These are phyloP conservation scores for Cinclus mexicanus DNA, from an alignment of 2,113 vertebrate species.

Conservation along the genomic window DNA sequence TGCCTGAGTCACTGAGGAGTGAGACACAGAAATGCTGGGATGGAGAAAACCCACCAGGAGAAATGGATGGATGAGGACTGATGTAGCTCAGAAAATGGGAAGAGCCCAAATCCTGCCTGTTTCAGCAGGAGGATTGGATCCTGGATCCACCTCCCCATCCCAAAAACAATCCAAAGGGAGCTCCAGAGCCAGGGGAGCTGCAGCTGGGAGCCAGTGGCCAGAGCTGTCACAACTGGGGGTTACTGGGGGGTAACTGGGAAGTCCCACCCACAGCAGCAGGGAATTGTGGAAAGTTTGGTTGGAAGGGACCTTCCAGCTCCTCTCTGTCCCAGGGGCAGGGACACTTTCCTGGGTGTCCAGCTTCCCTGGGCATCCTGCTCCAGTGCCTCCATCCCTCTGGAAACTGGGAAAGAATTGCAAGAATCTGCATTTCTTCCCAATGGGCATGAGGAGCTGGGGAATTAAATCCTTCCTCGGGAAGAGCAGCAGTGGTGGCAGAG, in stretches of 20 bases:
- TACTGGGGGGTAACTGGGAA: too few relatives aligned
- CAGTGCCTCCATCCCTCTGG: neutral
- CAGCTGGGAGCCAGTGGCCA: neutral
- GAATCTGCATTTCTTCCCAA: neutral
- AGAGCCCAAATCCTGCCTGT: neutral
- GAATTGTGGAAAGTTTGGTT: rapidly evolving
- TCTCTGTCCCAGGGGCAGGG: neutral
- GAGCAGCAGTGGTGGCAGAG: neutral
- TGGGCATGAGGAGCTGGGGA: rapidly evolving
- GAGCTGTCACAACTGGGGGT: neutral
- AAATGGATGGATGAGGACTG: neutral
- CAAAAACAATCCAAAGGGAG: neutral
- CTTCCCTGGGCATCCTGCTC: neutral
- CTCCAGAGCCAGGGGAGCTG: neutral
- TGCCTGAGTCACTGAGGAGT: neutral
- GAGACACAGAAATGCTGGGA: neutral
- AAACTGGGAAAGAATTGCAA: rapidly evolving
- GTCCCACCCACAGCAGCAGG: rapidly evolving
- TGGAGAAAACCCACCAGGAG: neutral
- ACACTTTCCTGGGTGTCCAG: neutral
- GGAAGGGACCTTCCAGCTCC: neutral
- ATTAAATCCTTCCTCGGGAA: neutral
- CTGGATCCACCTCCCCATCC: neutral
- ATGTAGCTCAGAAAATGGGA: neutral
- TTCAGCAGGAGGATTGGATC: neutral